Base-by-base conservation (phyloP, 2,797 vertebrate species). In the Florisuga fusca region DNA sequence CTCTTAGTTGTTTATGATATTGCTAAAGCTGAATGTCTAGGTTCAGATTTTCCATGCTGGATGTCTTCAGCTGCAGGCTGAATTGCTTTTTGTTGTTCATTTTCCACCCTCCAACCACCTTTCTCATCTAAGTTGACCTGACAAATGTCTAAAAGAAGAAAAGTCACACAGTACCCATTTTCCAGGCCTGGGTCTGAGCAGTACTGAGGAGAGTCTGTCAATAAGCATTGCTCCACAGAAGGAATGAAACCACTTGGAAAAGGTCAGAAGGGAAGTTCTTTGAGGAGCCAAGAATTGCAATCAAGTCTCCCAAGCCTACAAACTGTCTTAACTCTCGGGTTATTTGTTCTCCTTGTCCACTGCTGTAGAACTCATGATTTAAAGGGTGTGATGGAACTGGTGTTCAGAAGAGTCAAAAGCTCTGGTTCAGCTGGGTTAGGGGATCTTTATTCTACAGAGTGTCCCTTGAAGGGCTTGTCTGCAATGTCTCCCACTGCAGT, bases 31-130 rank as follows among this genome's bases (percentile, higher is more conserved):
- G 61, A 74, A 84, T 66, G 29, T 61, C 91, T 77, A 27, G 61
- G 48, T 89, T 94, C 48, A 67, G 41, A 41, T 84, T 94, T 82
- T 84, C 63, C 38, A 8, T 54, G 41, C 15, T 84, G 69, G 82
- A 74, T 71, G 29, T 34, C 55, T 29, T 54, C 50, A 41, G 38
- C 66, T 67, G 80, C 1, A 1, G 55, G 29, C 50, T 91, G 75
- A 87, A 80, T 64, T 75, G 26, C 14, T 91, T 91, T 88, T 84
- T 79, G 46, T 55, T 81, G 43, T 55, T 93, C 43, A 25, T 89
- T 82, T 96, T 95, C 63, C 55, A 82, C 25, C 46, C n/a, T 93
- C 57, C 59, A 89, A 92, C 89, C 17, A 79, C 34, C 51, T 66
- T 92, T 82, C 51, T 89, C 62, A 62, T 94, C 77, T 82, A 73